Percentiles rank a stretch among this genome's conserved stretches.
Evolutionary conservation across 92 coral and sea anemone species (phyloP).

Genomic region (Palythoa grandiflora): DNA sequence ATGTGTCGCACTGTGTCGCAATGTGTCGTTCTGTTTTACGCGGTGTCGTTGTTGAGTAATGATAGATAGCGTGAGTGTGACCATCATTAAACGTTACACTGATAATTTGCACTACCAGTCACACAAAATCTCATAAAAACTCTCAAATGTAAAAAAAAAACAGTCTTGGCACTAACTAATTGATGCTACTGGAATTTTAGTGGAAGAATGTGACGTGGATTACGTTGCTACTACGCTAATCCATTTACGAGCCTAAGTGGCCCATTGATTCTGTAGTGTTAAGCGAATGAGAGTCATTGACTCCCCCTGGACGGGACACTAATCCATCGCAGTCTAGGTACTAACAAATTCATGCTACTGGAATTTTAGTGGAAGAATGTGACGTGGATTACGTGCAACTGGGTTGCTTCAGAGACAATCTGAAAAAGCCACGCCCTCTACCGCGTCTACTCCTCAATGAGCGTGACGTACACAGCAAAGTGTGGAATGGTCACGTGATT

Average conservation of each 20-base stretch:
- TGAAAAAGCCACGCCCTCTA: constrained; percentile 65
- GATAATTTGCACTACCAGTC: background rate
- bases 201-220: constrained; percentile 63
- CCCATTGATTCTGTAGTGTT: no score
- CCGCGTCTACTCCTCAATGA: constrained; percentile 57
- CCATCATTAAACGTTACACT: background rate
- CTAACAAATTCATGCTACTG: background rate
- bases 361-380: constrained; percentile 59
- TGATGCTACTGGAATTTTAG: background rate
- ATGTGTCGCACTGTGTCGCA: no score
- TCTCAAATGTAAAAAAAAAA: no score
- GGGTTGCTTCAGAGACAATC: constrained; percentile 68
- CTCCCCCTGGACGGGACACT: no score
- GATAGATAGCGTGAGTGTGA: background rate
- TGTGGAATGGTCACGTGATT: constrained; percentile 60
- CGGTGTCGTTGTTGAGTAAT: no score
- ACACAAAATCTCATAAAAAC: no score
- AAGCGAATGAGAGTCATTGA: no score
- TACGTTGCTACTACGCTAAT: constrained; percentile 15
- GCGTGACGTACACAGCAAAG: constrained; percentile 52
- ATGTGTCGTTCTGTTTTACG: no score
- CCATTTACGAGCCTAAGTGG: no score
- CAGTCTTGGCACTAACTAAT: background rate
- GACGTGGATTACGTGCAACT: constrained; percentile 64
- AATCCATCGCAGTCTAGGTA: background rate